phyloP scores from a whole-genome alignment of 64 coral and sea anemone species.

The Actinia tenebrosa region DNA sequence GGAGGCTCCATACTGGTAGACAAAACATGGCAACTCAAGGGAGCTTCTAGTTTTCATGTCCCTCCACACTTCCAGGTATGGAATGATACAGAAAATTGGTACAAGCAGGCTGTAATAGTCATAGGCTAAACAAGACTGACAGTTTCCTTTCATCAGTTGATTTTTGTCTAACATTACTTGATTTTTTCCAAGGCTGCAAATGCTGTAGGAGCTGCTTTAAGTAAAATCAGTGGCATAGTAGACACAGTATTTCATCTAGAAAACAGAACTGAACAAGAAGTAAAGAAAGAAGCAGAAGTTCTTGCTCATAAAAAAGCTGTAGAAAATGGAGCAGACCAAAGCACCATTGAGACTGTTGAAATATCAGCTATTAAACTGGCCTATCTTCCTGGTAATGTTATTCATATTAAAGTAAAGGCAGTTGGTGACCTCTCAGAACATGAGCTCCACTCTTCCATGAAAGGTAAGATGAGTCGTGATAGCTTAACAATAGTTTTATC shows the following conservation, averaged over 20 bases:
- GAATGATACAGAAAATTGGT: neutral
- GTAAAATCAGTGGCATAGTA: constrained; percentile 79
- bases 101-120: too few species aligned
- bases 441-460: neutral
- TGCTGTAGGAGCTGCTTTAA: constrained; percentile 87
- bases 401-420: constrained; percentile 62
- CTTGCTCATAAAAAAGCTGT: constrained; percentile 45
- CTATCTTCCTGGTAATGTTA: constrained; percentile 61
- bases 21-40: constrained; percentile 55
- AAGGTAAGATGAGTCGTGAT: neutral
- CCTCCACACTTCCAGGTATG: constrained; percentile 70
- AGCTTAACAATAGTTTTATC: neutral
- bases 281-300: constrained; percentile 29
- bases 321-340: constrained; percentile 50
- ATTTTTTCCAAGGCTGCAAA: constrained; percentile 62
- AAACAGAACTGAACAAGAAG: constrained; percentile 46
- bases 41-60: constrained; percentile 67
- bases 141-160: neutral
- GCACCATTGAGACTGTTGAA: constrained; percentile 57
- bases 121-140: too few species aligned
- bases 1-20: constrained; percentile 86
- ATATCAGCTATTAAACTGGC: constrained; percentile 42
- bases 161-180: neutral
- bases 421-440: constrained; percentile 66
- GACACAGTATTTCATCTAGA: constrained; percentile 63